phyloP scores from a whole-genome alignment of 1,140 invertebrate genomes.

The Drosophila pandora region DNA sequence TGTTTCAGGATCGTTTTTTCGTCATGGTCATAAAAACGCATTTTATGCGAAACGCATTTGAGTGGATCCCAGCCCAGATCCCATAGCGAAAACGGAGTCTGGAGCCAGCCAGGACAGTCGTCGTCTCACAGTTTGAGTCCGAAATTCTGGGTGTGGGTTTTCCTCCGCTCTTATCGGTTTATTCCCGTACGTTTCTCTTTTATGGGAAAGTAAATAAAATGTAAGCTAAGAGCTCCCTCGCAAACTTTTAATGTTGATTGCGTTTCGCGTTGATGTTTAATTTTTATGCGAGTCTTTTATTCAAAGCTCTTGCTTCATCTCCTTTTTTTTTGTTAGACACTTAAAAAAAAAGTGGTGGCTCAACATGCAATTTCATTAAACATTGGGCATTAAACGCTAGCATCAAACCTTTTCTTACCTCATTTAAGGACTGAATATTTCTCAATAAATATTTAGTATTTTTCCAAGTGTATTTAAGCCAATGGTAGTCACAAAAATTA shows the following conservation, averaged over 20 bases:
- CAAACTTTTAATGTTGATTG: constrained; percentile 81
- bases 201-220: constrained; percentile 80
- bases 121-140: constrained; percentile 10
- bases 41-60: constrained; percentile 81
- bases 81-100: constrained; percentile 35
- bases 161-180: constrained; percentile 40
- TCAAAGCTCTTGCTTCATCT: constrained; percentile 31
- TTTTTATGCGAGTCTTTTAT: constrained; percentile 66
- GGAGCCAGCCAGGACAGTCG: constrained; percentile 2
- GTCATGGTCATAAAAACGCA: constrained; percentile 79
- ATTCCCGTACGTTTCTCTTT: constrained; percentile 58
- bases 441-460: neutral
- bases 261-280: constrained; percentile 75
- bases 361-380: no score
- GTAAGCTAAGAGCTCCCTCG: constrained; percentile 50
- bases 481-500: constrained; percentile 52
- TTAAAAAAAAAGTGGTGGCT: neutral
- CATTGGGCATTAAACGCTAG: no score
- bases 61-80: constrained; percentile 60
- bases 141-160: constrained; percentile 15
- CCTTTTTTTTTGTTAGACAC: neutral
- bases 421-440: neutral
- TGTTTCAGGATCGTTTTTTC: constrained; percentile 59
- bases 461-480: constrained; percentile 3
- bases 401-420: neutral